phyloP scores from a whole-genome alignment of 1,140 invertebrate genomes.

The Diploscapter pachys region DNA sequence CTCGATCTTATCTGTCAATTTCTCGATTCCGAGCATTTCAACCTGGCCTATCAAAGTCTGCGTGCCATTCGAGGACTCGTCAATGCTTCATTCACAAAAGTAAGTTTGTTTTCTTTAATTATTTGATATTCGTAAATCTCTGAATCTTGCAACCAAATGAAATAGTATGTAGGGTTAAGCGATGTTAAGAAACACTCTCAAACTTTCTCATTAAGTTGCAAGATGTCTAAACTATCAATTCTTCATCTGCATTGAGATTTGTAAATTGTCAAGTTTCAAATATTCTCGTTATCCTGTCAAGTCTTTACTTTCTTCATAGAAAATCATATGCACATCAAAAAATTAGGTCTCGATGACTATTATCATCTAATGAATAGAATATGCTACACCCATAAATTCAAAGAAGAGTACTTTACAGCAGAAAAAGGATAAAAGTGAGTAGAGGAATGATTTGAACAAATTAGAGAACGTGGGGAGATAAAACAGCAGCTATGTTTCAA shows the following conservation, averaged over 20 bases:
- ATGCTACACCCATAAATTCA: not conserved
- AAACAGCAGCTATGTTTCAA: not conserved
- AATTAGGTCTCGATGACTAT: not conserved
- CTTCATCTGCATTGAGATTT: not conserved
- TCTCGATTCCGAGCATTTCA: slow-evolving; percentile 1
- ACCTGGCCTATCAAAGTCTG: not conserved
- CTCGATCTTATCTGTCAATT: slow-evolving; percentile 1
- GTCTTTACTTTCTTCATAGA: no score
- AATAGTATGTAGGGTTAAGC: not conserved
- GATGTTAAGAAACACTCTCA: not conserved
- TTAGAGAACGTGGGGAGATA: no score
- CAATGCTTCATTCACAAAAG: slow-evolving; percentile 2
- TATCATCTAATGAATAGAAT: not conserved
- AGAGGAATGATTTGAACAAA: no score
- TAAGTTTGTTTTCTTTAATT: slow-evolving; percentile 2
- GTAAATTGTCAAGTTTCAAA: not conserved
- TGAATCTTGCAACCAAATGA: not conserved
- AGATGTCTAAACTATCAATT: not conserved
- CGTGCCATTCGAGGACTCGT: not conserved
- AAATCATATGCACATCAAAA: no score
- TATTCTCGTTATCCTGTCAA: no score
- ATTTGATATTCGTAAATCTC: not conserved
- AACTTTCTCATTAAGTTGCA: not conserved
- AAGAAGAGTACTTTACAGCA: not conserved
- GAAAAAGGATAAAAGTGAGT: not conserved